Evolutionary conservation across 2,113 vertebrate species (phyloP).

Genomic region (Haliaeetus leucogaster): DNA sequence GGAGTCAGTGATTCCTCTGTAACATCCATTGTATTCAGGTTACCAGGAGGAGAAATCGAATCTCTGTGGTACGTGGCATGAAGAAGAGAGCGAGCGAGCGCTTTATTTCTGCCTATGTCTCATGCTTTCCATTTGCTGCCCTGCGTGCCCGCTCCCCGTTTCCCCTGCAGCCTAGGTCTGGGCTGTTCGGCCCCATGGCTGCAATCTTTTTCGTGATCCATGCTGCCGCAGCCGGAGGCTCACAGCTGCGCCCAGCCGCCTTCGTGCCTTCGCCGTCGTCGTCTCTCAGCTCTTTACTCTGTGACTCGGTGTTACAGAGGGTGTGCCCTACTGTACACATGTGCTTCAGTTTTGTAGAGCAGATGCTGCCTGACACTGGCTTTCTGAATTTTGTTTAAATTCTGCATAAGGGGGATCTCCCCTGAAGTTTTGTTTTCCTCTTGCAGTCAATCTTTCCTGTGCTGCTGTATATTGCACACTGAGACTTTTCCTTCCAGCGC

Average conservation of each 20-base stretch:
- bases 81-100: fast-evolving
- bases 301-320: not conserved
- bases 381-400: not conserved
- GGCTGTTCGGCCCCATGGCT: no score
- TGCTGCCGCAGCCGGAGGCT: not conserved
- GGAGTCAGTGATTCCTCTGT: not conserved
- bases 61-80: fast-evolving
- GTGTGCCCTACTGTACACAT: fast-evolving
- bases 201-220: fast-evolving
- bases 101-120: not conserved
- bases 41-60: not conserved
- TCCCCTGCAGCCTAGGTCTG: not conserved
- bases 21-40: fast-evolving
- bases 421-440: not conserved
- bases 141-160: fast-evolving
- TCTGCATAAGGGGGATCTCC: not conserved
- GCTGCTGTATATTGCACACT: not conserved
- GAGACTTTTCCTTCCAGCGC: not conserved
- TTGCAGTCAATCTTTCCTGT: not conserved
- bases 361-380: not conserved
- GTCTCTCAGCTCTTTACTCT: not conserved
- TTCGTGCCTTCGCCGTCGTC: fast-evolving
- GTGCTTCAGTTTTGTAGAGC: not conserved
- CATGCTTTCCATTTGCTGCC: not conserved
- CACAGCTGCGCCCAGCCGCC: not conserved